A percentile compares a stretch with the other conserved stretches of the same genome.
Evolutionary conservation across 2,797 vertebrate genomes (phyloP).

Genomic region (Leptodactylus fallax): DNA sequence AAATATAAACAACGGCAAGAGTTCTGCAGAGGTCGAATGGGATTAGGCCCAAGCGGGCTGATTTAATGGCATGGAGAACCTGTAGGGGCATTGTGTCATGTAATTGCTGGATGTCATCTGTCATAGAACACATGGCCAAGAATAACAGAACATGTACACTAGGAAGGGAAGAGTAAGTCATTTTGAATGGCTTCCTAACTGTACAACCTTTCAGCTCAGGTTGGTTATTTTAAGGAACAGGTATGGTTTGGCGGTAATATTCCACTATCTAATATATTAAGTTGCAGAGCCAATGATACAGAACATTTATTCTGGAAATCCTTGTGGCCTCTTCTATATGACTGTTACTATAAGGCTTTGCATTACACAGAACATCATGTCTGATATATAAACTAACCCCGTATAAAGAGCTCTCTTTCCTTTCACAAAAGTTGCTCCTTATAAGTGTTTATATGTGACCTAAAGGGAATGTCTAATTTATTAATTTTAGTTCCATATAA

Average conservation of each 20-base stretch:
- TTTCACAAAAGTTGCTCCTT: neutral
- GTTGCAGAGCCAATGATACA: neutral
- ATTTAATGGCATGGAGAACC: neutral
- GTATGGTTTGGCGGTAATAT: constrained; percentile 13
- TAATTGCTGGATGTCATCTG: constrained; percentile 34
- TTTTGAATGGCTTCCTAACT: neutral
- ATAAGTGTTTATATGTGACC: neutral
- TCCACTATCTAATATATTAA: neutral
- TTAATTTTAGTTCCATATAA: too few relatives aligned
- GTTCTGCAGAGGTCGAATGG: constrained; percentile 10
- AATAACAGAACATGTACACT: constrained; percentile 2
- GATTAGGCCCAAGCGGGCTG: neutral
- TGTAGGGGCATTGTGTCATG: constrained; percentile 9
- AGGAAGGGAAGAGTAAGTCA: neutral
- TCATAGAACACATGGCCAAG: neutral
- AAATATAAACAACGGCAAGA: constrained; percentile 37
- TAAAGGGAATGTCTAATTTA: neutral
- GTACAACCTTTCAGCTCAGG: too few relatives aligned
- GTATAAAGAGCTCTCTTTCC: neutral
- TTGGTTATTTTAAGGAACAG: neutral
- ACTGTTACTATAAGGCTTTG: neutral
- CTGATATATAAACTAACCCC: neutral
- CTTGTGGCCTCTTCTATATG: too few relatives aligned
- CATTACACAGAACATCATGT: neutral
- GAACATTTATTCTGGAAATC: neutral